Evolutionary conservation across 2,113 vertebrate genomes (phyloP), one percentile per base, ranked within the genome.

Genomic region (Delphinapterus leucas): DNA sequence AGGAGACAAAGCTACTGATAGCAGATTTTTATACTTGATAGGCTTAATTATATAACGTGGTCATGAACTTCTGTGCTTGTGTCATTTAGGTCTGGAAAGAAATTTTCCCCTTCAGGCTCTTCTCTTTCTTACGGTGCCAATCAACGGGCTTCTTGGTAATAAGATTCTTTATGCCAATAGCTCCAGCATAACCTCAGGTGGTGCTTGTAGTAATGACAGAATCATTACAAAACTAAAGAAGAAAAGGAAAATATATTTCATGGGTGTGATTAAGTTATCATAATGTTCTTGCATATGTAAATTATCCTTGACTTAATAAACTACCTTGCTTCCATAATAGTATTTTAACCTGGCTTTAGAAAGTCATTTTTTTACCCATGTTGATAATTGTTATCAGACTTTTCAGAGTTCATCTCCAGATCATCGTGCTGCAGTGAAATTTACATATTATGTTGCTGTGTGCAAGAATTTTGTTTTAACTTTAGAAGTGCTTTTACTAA

Each of bases 41-140:
- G 70, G 25, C 26, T 97, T 26, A 74, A 92, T 97, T 97, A 79
- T 70, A 63, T 92, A 94, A 93, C 23, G 6, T 36, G 2, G 77
- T 90, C 97, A 73, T 68, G 85, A 97, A 95, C 91, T 80, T 92
- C 79, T 80, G 33, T 55, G 26, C 94, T 97, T 83, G 17, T 83
- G 81, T 71, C 94, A 96, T 94, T 77, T 86, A 96, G 55, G 41
- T 55, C 73, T 67, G 47, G 68, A 49, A 96, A 97, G 87, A 97
- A 95, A 86, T 92, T 96, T 98, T 98, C 88, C 60, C 83, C 67
- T 97, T 96, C 49, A 97, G 97, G 95, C 47, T 67, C 81, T 96
- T 98, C 79, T 93, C 26, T 98, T 81, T 96, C 71, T 96, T 88
- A 95, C 18, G 60, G n/a, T 95, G 94, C 68, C 96, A 96, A 0